Conservation (phyloP, 2,888 invertebrate genomes). For the Chalcis sispes region DNA sequence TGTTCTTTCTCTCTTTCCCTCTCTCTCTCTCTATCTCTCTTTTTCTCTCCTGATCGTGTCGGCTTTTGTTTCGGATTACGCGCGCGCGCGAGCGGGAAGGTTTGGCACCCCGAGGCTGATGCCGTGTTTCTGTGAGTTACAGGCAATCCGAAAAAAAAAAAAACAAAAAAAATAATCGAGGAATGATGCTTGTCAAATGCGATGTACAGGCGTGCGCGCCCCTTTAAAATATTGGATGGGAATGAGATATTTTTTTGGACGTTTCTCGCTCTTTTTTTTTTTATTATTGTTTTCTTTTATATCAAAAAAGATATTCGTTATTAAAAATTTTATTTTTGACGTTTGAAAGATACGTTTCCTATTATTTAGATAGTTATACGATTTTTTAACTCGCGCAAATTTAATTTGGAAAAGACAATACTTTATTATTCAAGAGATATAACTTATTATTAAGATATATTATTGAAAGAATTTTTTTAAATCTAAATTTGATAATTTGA, state of each 20-base stretch:
- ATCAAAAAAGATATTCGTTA: not conserved
- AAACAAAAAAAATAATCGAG: slow-evolving; percentile 15
- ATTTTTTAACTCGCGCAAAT: too few species aligned
- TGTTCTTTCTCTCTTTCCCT: slow-evolving; percentile 24
- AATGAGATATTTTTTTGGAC: slow-evolving; percentile 1
- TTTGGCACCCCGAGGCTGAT: slow-evolving; percentile 45
- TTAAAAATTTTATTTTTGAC: too few species aligned
- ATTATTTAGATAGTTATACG: too few species aligned
- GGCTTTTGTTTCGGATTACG: slow-evolving; percentile 49
- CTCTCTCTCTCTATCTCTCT: not conserved
- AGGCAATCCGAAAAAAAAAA: slow-evolving; percentile 14
- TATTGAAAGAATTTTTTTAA: too few species aligned
- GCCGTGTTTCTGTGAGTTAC: slow-evolving; percentile 33
- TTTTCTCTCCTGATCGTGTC: not conserved
- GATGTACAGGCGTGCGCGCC: slow-evolving; percentile 18
- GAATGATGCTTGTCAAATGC: slow-evolving; percentile 46
- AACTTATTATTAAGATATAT: too few species aligned
- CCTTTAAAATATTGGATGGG: not conserved
- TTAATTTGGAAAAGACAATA: too few species aligned
- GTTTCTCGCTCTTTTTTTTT: not conserved
- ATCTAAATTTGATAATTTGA: too few species aligned
- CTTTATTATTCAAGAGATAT: too few species aligned
- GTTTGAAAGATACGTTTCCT: not conserved
- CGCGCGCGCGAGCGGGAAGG: not conserved
- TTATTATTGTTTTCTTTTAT: not conserved